phyloP scores from a whole-genome alignment of 1,140 invertebrate species.

The Musca domestica region DNA sequence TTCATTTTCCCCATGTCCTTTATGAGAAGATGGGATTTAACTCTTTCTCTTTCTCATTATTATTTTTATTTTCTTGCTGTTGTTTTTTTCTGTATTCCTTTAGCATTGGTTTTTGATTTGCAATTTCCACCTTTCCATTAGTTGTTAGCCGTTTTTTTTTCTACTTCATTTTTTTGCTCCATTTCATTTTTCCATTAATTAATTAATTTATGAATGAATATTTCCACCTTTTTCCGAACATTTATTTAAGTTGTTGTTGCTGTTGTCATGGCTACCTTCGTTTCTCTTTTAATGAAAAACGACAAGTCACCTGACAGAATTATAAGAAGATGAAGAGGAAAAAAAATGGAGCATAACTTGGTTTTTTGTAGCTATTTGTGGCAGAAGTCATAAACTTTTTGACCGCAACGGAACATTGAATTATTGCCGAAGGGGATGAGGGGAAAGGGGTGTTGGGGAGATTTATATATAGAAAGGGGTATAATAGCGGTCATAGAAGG shows the following conservation, averaged over 20 bases:
- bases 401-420: not conserved
- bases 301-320: constrained; percentile 6
- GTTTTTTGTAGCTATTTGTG: too few relatives aligned
- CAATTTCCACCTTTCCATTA: not conserved
- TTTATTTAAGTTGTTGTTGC: constrained; percentile 16
- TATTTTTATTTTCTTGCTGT: too few relatives aligned
- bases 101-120: too few relatives aligned
- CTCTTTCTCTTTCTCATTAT: not conserved
- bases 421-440: too few relatives aligned
- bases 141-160: too few relatives aligned
- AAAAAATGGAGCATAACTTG: not conserved
- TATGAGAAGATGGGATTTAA: not conserved
- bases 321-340: too few relatives aligned
- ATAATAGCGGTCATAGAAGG: too few relatives aligned
- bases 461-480: too few relatives aligned
- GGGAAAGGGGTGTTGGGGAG: too few relatives aligned
- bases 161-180: too few relatives aligned
- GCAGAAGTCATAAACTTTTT: not conserved
- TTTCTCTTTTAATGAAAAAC: constrained; percentile 15
- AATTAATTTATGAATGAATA: constrained; percentile 18
- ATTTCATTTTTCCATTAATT: too few relatives aligned
- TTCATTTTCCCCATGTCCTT: not conserved
- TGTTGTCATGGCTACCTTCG: not conserved
- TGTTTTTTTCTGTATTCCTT: too few relatives aligned
- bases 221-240: constrained; percentile 10